Percentiles rank a stretch among this genome's conserved stretches.
These are phyloP conservation scores for Sinocyclocheilus anophthalmus DNA, from an alignment of 2,113 vertebrate species.

Conservation along the genomic window DNA sequence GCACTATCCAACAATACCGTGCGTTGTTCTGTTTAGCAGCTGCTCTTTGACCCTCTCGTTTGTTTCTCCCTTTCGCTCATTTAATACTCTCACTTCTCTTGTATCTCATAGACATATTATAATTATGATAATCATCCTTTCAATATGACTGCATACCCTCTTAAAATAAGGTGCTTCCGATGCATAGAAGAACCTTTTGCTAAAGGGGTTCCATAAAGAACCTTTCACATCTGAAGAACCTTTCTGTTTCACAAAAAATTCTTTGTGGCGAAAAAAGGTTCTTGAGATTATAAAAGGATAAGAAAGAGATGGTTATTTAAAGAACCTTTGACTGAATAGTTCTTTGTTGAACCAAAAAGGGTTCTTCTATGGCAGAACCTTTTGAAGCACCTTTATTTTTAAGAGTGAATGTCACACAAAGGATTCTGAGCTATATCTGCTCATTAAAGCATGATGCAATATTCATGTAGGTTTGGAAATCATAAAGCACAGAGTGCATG, in stretches of 20 bases:
- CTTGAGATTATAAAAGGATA: too few species aligned
- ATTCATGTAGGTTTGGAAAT: constrained; percentile 4
- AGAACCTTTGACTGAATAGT: too few species aligned
- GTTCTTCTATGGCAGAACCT: too few species aligned
- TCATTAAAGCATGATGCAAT: constrained; percentile 25
- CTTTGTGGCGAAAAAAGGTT: too few species aligned
- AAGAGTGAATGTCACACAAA: not conserved
- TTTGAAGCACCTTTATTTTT: too few species aligned
- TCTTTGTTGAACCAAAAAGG: too few species aligned
- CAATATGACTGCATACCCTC: not conserved
- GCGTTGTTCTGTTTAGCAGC: constrained; percentile 12
- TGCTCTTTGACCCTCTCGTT: not conserved
- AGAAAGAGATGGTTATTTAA: too few species aligned
- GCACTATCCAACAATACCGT: too few species aligned
- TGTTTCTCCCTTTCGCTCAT: not conserved
- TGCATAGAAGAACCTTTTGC: too few species aligned
- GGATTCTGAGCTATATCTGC: not conserved
- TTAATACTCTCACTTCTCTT: not conserved
- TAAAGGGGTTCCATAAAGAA: not conserved
- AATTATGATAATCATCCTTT: constrained; percentile 25
- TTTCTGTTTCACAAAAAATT: too few species aligned
- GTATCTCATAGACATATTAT: not conserved
- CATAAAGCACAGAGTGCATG: constrained; percentile 34
- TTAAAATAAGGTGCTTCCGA: too few species aligned
- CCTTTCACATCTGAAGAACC: too few species aligned